Percentiles rank a stretch among this genome's conserved stretches.
Evolutionary conservation across 2,797 vertebrate species (phyloP).

Genomic region (Neosilurus mollespiculum): DNA sequence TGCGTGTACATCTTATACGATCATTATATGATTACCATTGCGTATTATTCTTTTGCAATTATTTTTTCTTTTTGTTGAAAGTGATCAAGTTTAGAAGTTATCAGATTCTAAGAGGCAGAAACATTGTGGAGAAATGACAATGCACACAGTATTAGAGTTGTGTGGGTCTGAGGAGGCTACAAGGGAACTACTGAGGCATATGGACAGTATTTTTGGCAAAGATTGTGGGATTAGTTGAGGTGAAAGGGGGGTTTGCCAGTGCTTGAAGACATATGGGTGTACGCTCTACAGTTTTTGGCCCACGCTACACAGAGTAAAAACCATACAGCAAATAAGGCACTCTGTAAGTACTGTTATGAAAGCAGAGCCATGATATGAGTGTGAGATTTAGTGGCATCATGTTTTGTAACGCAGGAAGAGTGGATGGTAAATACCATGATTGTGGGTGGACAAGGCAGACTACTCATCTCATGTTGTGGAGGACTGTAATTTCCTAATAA

Average conservation of each 20-base stretch:
- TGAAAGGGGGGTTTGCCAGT: not conserved
- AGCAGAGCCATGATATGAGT: conserved; percentile 32
- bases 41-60: too few relatives aligned
- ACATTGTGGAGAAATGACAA: too few relatives aligned
- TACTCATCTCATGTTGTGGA: conserved; percentile 27
- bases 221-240: not conserved
- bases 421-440: conserved; percentile 30
- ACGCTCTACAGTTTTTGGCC: not conserved
- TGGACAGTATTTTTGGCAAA: not conserved
- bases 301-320: not conserved
- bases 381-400: conserved; percentile 33
- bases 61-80: too few relatives aligned
- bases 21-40: too few relatives aligned
- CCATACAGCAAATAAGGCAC: not conserved
- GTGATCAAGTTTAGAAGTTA: too few relatives aligned
- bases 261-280: not conserved
- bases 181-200: not conserved
- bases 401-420: conserved; percentile 30
- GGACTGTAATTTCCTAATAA: conserved; percentile 53
- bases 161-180: too few relatives aligned
- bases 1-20: too few relatives aligned
- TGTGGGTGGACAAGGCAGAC: conserved; percentile 42
- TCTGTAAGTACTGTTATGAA: conserved; percentile 38
- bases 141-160: too few relatives aligned
- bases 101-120: too few relatives aligned